Conservation (phyloP, 2,888 invertebrate genomes). For the Thereva unica region DNA sequence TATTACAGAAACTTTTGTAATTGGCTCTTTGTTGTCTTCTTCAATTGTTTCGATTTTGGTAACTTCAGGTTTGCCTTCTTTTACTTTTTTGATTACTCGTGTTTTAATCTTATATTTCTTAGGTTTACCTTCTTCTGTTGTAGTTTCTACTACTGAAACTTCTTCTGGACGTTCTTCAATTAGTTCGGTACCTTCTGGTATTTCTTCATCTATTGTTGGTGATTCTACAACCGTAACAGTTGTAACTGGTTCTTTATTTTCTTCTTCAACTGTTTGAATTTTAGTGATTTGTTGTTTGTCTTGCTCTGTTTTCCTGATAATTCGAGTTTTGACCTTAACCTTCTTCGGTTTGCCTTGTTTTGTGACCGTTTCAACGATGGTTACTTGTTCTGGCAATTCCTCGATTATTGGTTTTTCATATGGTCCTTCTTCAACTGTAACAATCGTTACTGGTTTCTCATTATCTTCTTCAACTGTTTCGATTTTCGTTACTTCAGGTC, state of each 20-base stretch:
- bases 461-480: slow-evolving; percentile 49
- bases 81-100: slow-evolving; percentile 44
- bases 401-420: slow-evolving; percentile 36
- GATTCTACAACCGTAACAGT: slow-evolving; percentile 44
- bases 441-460: slow-evolving; percentile 49
- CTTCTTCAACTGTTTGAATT: slow-evolving; percentile 56
- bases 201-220: slow-evolving; percentile 33
- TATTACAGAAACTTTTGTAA: slow-evolving; percentile 35
- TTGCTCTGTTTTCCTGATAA: slow-evolving; percentile 52
- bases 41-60: slow-evolving; percentile 52
- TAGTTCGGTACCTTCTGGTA: slow-evolving; percentile 38
- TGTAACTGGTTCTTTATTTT: slow-evolving; percentile 51
- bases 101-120: slow-evolving; percentile 47
- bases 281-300: slow-evolving; percentile 52
- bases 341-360: slow-evolving; percentile 46
- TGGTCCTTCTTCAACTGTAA: slow-evolving; percentile 43
- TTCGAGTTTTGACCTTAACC: slow-evolving; percentile 48
- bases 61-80: slow-evolving; percentile 47
- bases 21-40: slow-evolving; percentile 50
- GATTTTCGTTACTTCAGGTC: slow-evolving; percentile 49
- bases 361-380: slow-evolving; percentile 51
- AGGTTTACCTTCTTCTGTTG: slow-evolving; percentile 45
- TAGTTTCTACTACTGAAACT: slow-evolving; percentile 54
- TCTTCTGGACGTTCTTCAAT: slow-evolving; percentile 46
- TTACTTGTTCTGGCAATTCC: slow-evolving; percentile 42